These are phyloP conservation scores for Lapara coniferarum DNA, from an alignment of 2,888 invertebrate genomes.

Conservation along the genomic window DNA sequence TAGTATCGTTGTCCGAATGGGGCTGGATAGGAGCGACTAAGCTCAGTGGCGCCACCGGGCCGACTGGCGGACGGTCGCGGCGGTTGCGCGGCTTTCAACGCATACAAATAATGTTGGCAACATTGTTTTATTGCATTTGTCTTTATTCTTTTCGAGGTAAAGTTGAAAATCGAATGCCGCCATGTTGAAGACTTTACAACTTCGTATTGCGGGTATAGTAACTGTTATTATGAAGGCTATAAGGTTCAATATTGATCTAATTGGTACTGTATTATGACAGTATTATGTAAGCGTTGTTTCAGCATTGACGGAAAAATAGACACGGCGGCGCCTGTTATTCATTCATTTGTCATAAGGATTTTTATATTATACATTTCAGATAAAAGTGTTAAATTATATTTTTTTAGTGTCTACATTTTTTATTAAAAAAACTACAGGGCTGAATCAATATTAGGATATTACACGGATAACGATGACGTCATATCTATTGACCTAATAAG, in stretches of 20 bases:
- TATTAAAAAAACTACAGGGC: too few species aligned
- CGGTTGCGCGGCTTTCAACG: constrained; percentile 67
- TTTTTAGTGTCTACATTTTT: neutral
- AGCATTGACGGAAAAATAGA: constrained; percentile 68
- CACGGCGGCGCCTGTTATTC: constrained; percentile 64
- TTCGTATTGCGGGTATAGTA: constrained; percentile 29
- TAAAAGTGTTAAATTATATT: neutral
- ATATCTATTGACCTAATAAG: neutral
- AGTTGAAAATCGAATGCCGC: constrained; percentile 45
- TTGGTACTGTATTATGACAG: constrained; percentile 26
- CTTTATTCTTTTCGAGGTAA: constrained; percentile 39
- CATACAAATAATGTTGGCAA: constrained; percentile 44
- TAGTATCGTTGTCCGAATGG: constrained; percentile 29
- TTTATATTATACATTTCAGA: constrained; percentile 43
- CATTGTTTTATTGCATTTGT: constrained; percentile 39
- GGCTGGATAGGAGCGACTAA: constrained; percentile 55
- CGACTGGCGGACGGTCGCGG: constrained; percentile 60
- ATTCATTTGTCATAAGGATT: constrained; percentile 55
- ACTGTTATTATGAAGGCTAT: constrained; percentile 20
- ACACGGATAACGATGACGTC: neutral
- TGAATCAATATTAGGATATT: neutral
- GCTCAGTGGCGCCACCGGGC: constrained; percentile 71
- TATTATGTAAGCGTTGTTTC: constrained; percentile 56
- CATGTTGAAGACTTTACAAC: constrained; percentile 33
- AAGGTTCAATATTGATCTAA: constrained; percentile 42